Conservation (phyloP, 2,113 vertebrate genomes). For the Lethenteron reissneri region DNA sequence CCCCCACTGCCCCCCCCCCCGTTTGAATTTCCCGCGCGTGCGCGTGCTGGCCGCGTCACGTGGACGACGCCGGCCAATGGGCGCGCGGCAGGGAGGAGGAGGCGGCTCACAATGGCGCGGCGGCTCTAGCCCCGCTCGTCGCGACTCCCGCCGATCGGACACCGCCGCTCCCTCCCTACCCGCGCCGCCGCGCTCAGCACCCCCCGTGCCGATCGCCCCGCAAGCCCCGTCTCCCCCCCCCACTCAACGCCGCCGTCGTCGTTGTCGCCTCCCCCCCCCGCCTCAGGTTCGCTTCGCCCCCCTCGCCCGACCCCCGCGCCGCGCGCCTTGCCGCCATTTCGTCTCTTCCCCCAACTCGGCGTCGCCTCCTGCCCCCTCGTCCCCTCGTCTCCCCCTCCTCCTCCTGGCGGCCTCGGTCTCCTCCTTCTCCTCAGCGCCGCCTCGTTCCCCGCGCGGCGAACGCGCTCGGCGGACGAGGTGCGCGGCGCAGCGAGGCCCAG, state of each 20-base stretch:
- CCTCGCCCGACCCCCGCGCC: slow-evolving; percentile 7
- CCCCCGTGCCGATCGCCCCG: neutral
- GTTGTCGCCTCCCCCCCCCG: neutral
- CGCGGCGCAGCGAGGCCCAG: neutral
- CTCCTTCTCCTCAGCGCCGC: slow-evolving; percentile 11
- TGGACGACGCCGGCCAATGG: too few relatives aligned
- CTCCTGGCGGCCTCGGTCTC: slow-evolving; percentile 8
- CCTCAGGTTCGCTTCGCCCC: slow-evolving; percentile 7
- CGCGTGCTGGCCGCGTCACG: too few relatives aligned
- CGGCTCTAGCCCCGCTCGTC: slow-evolving; percentile 8
- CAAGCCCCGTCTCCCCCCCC: slow-evolving; percentile 5
- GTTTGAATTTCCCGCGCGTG: too few relatives aligned
- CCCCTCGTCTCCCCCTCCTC: slow-evolving; percentile 9
- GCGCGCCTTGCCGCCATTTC: slow-evolving; percentile 19
- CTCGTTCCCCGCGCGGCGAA: slow-evolving; percentile 28
- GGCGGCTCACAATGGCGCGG: too few relatives aligned
- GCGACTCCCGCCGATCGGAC: slow-evolving; percentile 21
- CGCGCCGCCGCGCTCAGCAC: slow-evolving; percentile 7
- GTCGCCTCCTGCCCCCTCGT: slow-evolving; percentile 16
- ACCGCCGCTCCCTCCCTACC: slow-evolving; percentile 24
- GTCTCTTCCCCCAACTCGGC: slow-evolving; percentile 16
- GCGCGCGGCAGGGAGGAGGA: too few relatives aligned
- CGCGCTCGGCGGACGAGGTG: slow-evolving; percentile 23
- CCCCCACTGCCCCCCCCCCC: too few relatives aligned
- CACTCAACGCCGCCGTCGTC: slow-evolving; percentile 17